phyloP scores from a whole-genome alignment of 1,140 invertebrate species.

The Holotrichia oblita region DNA sequence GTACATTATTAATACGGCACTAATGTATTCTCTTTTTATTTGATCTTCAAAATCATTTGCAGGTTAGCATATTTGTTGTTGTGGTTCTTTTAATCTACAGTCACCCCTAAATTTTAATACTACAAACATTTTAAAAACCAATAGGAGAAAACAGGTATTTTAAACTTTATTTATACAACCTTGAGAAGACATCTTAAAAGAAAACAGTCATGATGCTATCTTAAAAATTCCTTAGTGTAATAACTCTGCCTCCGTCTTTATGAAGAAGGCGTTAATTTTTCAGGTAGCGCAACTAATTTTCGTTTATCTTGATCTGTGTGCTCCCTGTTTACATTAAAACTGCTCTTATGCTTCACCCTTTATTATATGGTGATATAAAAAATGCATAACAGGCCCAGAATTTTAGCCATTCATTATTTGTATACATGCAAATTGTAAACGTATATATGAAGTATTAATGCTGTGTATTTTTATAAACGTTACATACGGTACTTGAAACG shows the following conservation, averaged over 20 bases:
- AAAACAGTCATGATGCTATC: not conserved
- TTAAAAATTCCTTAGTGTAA: not conserved
- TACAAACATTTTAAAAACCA: no score
- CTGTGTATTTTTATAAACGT: constrained; percentile 16
- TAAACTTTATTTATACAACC: no score
- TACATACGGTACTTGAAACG: not conserved
- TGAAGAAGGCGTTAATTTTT: constrained; percentile 17
- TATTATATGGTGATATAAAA: not conserved
- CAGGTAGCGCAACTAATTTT: constrained; percentile 17
- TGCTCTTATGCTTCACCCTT: not conserved
- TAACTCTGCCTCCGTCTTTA: not conserved
- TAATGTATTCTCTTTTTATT: no score
- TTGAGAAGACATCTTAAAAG: not conserved
- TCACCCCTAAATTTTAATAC: no score
- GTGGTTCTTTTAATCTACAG: no score
- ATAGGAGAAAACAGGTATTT: no score
- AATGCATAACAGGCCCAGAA: not conserved
- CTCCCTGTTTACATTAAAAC: constrained; percentile 9
- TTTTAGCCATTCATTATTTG: not conserved
- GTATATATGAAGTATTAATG: not conserved
- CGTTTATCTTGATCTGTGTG: constrained; percentile 1
- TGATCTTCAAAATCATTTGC: no score
- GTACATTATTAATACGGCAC: no score
- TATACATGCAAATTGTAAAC: not conserved
- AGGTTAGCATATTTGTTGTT: no score